Percentiles rank a stretch among this genome's conserved stretches.
phyloP scores from a whole-genome alignment of 2,888 invertebrate species.

The Orgyia antiqua region DNA sequence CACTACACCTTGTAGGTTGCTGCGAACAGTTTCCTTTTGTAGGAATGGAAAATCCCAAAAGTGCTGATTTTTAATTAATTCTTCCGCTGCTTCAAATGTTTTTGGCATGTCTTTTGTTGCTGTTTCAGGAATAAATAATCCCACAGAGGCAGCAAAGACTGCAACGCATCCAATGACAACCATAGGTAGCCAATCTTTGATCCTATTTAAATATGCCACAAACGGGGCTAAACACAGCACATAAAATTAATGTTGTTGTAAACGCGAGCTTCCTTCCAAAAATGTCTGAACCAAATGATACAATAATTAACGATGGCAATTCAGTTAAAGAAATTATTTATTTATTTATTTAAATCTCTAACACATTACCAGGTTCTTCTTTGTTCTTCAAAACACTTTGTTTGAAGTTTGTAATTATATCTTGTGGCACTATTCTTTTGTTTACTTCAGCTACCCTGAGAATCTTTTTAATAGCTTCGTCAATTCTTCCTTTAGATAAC shows the following conservation, averaged over 20 bases:
- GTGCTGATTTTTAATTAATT: slow-evolving; percentile 7
- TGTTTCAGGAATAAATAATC: slow-evolving; percentile 16
- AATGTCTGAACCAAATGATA: slow-evolving; percentile 34
- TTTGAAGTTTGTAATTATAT: slow-evolving; percentile 44
- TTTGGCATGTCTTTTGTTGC: slow-evolving; percentile 16
- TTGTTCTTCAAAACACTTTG: slow-evolving; percentile 8
- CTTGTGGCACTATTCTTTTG: slow-evolving; percentile 38
- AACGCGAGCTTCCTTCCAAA: slow-evolving; percentile 1
- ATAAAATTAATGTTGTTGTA: neutral
- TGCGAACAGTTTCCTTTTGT: neutral
- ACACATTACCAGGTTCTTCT: slow-evolving; percentile 10
- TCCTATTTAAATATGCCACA: slow-evolving; percentile 18
- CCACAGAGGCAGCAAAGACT: slow-evolving; percentile 14
- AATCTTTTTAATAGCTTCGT: slow-evolving; percentile 43
- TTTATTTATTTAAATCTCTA: slow-evolving; percentile 40
- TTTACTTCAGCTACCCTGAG: slow-evolving; percentile 42
- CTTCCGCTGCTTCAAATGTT: slow-evolving; percentile 23
- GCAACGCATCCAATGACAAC: slow-evolving; percentile 11
- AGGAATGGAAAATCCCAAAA: slow-evolving; percentile 1
- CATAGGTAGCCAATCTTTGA: slow-evolving; percentile 21
- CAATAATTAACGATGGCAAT: slow-evolving; percentile 43
- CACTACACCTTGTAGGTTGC: neutral
- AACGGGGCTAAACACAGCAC: slow-evolving; percentile 41
- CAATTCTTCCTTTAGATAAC: slow-evolving; percentile 43
- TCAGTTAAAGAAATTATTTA: slow-evolving; percentile 46